Evolutionary conservation across 2,797 vertebrate species (phyloP).

Genomic region (Sebastes taczanowskii): DNA sequence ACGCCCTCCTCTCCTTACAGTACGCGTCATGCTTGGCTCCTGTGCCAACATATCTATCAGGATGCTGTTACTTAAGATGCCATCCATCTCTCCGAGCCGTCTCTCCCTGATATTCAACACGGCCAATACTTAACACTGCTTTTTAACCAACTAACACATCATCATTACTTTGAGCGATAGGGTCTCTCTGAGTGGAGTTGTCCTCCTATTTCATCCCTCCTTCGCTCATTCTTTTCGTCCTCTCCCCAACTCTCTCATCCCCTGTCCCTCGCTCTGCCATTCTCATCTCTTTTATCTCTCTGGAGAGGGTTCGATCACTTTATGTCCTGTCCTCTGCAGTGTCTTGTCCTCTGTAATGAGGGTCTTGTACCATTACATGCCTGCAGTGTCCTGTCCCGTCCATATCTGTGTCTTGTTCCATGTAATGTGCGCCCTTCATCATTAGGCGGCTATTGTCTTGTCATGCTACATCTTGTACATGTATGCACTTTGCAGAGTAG

Average conservation of each 20-base stretch:
- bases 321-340: constrained; percentile 61
- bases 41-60: constrained; percentile 73
- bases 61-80: constrained; percentile 81
- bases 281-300: constrained; percentile 73
- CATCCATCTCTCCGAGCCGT: constrained; percentile 69
- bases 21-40: constrained; percentile 41
- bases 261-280: constrained; percentile 42
- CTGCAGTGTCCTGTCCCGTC: constrained; percentile 46
- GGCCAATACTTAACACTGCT: constrained; percentile 76
- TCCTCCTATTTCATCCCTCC: constrained; percentile 74
- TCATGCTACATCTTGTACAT: constrained; percentile 45
- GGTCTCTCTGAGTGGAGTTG: constrained; percentile 70
- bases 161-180: constrained; percentile 84
- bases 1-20: constrained; percentile 43
- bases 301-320: constrained; percentile 69
- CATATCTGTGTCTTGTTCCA: constrained; percentile 50
- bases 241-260: constrained; percentile 47
- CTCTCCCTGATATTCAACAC: constrained; percentile 61
- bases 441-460: constrained; percentile 62
- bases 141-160: constrained; percentile 86
- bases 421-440: constrained; percentile 71
- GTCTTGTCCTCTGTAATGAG: constrained; percentile 71
- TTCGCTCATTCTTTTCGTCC: constrained; percentile 55
- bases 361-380: constrained; percentile 62
- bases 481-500: constrained; percentile 29